phyloP scores from a whole-genome alignment of 2,888 invertebrate species.

The Pyrgus malvae region DNA sequence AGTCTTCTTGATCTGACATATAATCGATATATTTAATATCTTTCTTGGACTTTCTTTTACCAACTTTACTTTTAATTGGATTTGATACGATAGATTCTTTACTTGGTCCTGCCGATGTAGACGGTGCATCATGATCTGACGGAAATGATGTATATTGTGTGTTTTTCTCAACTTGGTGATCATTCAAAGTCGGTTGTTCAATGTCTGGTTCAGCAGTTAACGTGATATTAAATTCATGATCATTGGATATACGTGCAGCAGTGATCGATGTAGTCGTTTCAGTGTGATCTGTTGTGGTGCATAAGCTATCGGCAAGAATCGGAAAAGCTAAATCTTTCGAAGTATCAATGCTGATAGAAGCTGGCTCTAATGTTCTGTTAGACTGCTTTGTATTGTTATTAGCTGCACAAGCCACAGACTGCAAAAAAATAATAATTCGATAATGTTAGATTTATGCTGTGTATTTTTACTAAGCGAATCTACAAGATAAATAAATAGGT shows the following conservation, averaged over 20 bases:
- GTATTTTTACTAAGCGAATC: not conserved
- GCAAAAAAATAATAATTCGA: not conserved
- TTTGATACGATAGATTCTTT: slow-evolving; percentile 5
- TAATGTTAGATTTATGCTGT: not conserved
- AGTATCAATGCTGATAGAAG: not conserved
- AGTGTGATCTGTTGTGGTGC: slow-evolving; percentile 17
- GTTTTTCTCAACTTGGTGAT: slow-evolving; percentile 16
- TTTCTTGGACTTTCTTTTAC: slow-evolving; percentile 6
- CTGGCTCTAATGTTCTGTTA: not conserved
- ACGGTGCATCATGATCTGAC: slow-evolving; percentile 16
- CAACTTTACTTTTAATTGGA: slow-evolving; percentile 23
- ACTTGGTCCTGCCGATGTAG: slow-evolving; percentile 18
- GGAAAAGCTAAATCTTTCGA: not conserved
- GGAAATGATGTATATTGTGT: slow-evolving; percentile 14
- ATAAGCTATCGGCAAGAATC: not conserved
- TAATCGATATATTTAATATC: slow-evolving; percentile 22
- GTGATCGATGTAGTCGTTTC: slow-evolving; percentile 9
- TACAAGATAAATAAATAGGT: not conserved
- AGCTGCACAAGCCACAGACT: not conserved
- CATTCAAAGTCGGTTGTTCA: slow-evolving; percentile 12
- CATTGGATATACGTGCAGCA: not conserved
- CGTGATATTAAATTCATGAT: slow-evolving; percentile 9
- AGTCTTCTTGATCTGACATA: slow-evolving; percentile 25
- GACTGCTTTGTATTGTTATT: not conserved
- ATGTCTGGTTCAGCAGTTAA: slow-evolving; percentile 15